Evolutionary conservation across 2,888 invertebrate species (phyloP).

Genomic region (Atrina japonica): DNA sequence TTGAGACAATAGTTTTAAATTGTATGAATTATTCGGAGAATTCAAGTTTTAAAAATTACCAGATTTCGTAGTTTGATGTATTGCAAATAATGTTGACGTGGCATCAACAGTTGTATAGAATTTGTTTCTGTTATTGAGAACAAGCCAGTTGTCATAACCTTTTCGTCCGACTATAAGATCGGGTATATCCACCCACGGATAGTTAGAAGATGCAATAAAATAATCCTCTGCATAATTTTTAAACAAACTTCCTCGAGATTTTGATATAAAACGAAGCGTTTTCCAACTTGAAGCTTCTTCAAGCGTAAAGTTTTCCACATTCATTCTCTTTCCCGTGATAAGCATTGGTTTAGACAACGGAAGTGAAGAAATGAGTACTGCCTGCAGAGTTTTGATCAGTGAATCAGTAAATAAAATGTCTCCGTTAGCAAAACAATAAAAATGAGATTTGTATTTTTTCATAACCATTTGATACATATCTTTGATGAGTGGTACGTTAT

Average conservation of each 20-base stretch:
- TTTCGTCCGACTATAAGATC: slow-evolving; percentile 72
- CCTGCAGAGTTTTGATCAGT: slow-evolving; percentile 54
- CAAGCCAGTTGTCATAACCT: slow-evolving; percentile 75
- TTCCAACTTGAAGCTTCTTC: slow-evolving; percentile 52
- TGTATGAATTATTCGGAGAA: too few species aligned
- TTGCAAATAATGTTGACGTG: slow-evolving; percentile 64
- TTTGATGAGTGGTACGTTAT: slow-evolving; percentile 66
- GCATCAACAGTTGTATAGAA: slow-evolving; percentile 63
- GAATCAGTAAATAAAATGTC: slow-evolving; percentile 69
- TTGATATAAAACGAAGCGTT: slow-evolving; percentile 50
- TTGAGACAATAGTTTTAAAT: too few species aligned
- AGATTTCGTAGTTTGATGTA: slow-evolving; percentile 70
- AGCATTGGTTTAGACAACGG: too few species aligned
- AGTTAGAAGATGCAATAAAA: slow-evolving; percentile 65
- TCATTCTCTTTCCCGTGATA: slow-evolving; percentile 61
- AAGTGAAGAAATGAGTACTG: slow-evolving; percentile 20
- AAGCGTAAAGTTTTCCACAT: slow-evolving; percentile 61
- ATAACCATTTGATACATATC: slow-evolving; percentile 69
- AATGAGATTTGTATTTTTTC: slow-evolving; percentile 56
- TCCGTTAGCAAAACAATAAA: slow-evolving; percentile 70
- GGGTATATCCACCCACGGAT: slow-evolving; percentile 69
- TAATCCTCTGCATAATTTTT: slow-evolving; percentile 68
- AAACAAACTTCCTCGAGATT: slow-evolving; percentile 61
- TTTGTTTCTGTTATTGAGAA: slow-evolving; percentile 61
- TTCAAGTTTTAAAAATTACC: too few species aligned